Conservation (phyloP, 2,888 invertebrate species). For the Pollenia labialis region DNA sequence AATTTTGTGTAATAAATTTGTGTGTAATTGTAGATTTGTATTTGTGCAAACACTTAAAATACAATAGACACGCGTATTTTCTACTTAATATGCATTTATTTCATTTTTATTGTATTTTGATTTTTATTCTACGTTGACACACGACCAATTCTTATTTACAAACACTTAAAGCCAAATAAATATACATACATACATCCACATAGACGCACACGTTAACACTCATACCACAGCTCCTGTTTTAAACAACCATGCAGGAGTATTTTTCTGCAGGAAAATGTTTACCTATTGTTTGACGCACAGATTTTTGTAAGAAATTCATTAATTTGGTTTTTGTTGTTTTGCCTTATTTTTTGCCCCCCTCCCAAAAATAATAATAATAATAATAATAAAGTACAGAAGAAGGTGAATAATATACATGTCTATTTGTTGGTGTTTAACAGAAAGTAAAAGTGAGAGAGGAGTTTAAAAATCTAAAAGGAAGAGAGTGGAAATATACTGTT, state of each 20-base stretch:
- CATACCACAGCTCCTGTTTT: conserved; percentile 37
- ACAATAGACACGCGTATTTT: conserved; percentile 71
- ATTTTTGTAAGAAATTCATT: conserved; percentile 63
- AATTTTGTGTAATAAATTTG: conserved; percentile 1
- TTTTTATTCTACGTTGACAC: conserved; percentile 63
- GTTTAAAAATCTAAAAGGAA: not conserved
- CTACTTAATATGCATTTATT: conserved; percentile 70
- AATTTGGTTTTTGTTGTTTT: conserved; percentile 25
- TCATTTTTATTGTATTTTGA: conserved; percentile 66
- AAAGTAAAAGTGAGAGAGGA: not conserved
- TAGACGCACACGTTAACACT: conserved; percentile 27
- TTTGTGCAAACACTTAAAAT: conserved; percentile 65
- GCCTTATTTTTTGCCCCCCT: not conserved
- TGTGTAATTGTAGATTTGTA: conserved; percentile 40
- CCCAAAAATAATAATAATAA: conserved; percentile 8
- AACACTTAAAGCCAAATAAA: conserved; percentile 52
- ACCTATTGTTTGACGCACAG: conserved; percentile 59
- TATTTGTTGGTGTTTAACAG: not conserved
- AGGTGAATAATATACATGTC: not conserved
- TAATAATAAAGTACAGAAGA: conserved; percentile 3
- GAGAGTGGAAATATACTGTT: not conserved
- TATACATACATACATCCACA: not conserved
- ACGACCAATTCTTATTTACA: conserved; percentile 67
- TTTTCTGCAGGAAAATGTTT: conserved; percentile 26
- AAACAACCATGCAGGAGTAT: conserved; percentile 25